Conservation (phyloP, 2,113 vertebrate species). For the Equus quagga region DNA sequence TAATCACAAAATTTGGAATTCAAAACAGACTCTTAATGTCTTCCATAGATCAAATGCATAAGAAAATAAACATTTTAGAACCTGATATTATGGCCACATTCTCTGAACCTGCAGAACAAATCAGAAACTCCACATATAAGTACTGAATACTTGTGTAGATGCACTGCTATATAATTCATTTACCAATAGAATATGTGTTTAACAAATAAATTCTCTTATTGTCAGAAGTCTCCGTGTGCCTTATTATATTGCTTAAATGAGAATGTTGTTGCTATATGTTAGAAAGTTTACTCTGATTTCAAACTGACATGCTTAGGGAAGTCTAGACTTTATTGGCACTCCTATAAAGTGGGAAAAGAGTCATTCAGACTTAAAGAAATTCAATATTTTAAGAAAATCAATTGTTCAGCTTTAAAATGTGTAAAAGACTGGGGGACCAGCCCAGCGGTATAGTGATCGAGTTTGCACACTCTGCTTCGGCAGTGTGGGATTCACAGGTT, state of each 20-base stretch:
- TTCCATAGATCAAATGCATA: neutral
- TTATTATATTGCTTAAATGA: constrained; percentile 39
- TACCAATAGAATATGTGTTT: neutral
- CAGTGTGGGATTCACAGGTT: too few species aligned
- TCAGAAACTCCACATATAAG: neutral
- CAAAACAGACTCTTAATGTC: neutral
- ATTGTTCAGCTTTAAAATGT: constrained; percentile 51
- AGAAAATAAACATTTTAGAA: constrained; percentile 35
- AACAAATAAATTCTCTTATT: neutral
- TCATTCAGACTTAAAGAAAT: constrained; percentile 44
- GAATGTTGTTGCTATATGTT: neutral
- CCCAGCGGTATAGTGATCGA: too few species aligned
- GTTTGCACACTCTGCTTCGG: too few species aligned
- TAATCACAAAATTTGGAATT: neutral
- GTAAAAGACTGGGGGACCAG: too few species aligned
- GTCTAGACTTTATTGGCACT: constrained; percentile 41
- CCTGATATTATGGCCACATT: fast-evolving
- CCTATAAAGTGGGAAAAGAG: constrained; percentile 23
- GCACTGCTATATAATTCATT: neutral
- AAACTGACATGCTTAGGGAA: neutral
- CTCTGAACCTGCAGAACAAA: neutral
- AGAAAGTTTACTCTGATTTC: constrained; percentile 42
- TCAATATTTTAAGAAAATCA: constrained; percentile 55
- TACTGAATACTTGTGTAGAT: neutral
- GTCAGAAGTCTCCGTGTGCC: neutral